Evolutionary conservation across 2,113 vertebrate species (phyloP).

Genomic region (Trematomus loennbergii): DNA sequence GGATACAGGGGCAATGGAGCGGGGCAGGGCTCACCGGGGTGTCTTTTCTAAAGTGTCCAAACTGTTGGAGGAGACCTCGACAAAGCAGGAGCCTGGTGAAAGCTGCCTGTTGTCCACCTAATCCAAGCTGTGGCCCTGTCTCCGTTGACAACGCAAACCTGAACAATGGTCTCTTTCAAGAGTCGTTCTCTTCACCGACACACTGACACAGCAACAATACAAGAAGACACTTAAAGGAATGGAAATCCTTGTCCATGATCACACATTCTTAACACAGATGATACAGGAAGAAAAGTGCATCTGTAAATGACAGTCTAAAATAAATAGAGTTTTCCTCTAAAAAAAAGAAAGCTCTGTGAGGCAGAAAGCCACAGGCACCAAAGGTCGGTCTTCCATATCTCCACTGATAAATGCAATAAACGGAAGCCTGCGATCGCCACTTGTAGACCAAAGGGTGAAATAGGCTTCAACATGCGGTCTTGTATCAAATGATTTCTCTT

Average conservation of each 20-base stretch:
- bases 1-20: constrained; percentile 68
- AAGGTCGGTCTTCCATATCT: constrained; percentile 15
- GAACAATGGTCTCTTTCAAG: constrained; percentile 81
- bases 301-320: constrained; percentile 38
- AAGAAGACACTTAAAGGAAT: constrained; percentile 69
- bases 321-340: constrained; percentile 27
- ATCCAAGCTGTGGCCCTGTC: constrained; percentile 72
- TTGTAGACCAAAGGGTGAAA: constrained; percentile 61
- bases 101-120: constrained; percentile 81
- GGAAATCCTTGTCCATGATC: constrained; percentile 59
- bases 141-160: constrained; percentile 74
- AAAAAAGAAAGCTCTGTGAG: constrained; percentile 31
- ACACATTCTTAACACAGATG: constrained; percentile 55
- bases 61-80: constrained; percentile 73
- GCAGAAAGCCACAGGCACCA: constrained; percentile 21
- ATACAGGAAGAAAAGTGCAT: constrained; percentile 53
- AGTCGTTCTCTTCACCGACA: constrained; percentile 71
- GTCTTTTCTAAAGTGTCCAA: constrained; percentile 75
- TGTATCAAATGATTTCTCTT: constrained; percentile 75
- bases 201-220: constrained; percentile 68
- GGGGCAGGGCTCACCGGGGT: constrained; percentile 72
- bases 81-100: constrained; percentile 75
- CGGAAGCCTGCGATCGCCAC: constrained; percentile 12
- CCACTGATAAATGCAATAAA: constrained; percentile 65
- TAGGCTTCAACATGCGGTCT: constrained; percentile 40